Base-by-base conservation (phyloP, 2,113 vertebrate genomes). In the Orycteropus afer region DNA sequence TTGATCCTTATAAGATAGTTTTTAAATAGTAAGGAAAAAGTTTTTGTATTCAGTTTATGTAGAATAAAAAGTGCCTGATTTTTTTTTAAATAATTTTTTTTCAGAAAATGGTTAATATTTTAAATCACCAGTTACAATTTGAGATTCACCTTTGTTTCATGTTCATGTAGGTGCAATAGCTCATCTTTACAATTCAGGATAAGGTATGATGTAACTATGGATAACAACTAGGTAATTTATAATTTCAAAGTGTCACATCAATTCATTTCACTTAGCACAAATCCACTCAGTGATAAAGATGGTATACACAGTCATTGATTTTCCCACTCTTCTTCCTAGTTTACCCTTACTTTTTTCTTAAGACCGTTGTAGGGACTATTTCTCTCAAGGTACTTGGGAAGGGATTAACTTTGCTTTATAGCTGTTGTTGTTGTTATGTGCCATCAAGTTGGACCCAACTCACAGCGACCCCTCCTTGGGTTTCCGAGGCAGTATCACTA, bases 71-170 rank as follows among this genome's bases (percentile, higher is more conserved):
- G 4, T 74, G 20, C 23, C 61, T 79, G 67, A 34, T 53, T 7
- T 93, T 69, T 95, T 53, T 59, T 40, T 65, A 51, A 7, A 84
- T 27, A 57, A 14, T 45, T 57, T 89, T 79, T 65, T 82, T 93
- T 93, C 45, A 89, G n/a, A 53, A 86, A 89, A 93, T 83, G 32
- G 7, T 86, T 86, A 89, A 29, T 59, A 86, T 73, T 86, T 53
- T 61, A 74, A 86, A 92, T 63, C n/a, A 82, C 51, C 27, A 82
- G 37, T 93, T 78, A 67, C 18, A 92, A 49, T n/a, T 83, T 82
- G 32, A 93, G 32, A 57, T 53, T 86, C 25, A 89, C n/a, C 80
- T 85, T 81, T 71, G 42, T 76, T 80, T 90, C 32, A 90, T 92
- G 61, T 67, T 86, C 32, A 37, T 23, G 1, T 32, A 83, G 37